Evolutionary conservation across 1,140 invertebrate species (phyloP).

Genomic region (Brachionus asplanchnoidis): DNA sequence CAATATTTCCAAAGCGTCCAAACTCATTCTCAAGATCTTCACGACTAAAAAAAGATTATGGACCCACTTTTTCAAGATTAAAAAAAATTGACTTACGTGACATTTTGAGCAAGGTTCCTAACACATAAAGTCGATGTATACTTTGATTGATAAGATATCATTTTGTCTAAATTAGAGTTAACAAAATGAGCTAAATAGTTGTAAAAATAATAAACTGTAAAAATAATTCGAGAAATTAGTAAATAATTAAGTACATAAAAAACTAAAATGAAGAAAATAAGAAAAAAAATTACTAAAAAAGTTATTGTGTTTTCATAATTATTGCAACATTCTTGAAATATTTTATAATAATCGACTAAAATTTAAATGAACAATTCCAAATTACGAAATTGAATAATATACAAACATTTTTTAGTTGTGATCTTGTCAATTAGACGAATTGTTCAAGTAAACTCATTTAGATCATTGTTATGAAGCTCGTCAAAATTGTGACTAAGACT

Average conservation of each 20-base stretch:
- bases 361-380: constrained; percentile 1
- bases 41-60: constrained; percentile 45
- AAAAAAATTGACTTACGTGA: constrained; percentile 3
- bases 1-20: constrained; percentile 59
- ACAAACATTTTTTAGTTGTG: neutral
- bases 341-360: constrained; percentile 34
- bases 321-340: constrained; percentile 29
- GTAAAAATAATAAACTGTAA: neutral
- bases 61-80: neutral
- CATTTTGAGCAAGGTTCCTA: constrained; percentile 26
- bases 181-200: neutral
- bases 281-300: neutral
- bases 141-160: constrained; percentile 31
- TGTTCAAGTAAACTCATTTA: neutral
- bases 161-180: neutral
- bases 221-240: neutral
- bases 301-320: neutral
- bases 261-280: constrained; percentile 7
- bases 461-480: neutral
- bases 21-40: constrained; percentile 57
- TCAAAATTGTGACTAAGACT: neutral
- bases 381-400: neutral
- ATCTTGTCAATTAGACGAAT: neutral
- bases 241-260: constrained; percentile 8
- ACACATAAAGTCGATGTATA: constrained; percentile 32